phyloP scores from a whole-genome alignment of 2,888 invertebrate genomes.

The Drosophila bunnanda region DNA sequence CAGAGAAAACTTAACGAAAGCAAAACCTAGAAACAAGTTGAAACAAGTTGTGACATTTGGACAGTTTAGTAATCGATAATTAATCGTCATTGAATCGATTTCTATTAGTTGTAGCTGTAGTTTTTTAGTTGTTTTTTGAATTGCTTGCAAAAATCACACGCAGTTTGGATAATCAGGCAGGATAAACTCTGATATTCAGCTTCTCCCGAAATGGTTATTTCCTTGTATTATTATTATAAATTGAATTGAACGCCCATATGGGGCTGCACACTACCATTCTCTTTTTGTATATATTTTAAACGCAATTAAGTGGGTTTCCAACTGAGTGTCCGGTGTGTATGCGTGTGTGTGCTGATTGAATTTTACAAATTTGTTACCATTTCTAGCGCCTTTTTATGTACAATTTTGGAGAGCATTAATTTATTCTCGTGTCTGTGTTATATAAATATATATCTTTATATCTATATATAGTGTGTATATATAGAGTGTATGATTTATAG shows the following conservation, averaged over 20 bases:
- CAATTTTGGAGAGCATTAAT: slow-evolving; percentile 39
- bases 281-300: slow-evolving; percentile 1
- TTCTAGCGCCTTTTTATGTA: slow-evolving; percentile 26
- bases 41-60: slow-evolving; percentile 73
- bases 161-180: slow-evolving; percentile 26
- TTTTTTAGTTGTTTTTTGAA: slow-evolving; percentile 17
- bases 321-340: slow-evolving; percentile 20
- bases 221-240: neutral
- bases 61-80: slow-evolving; percentile 45
- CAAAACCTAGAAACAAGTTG: slow-evolving; percentile 35
- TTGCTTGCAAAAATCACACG: slow-evolving; percentile 26
- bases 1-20: slow-evolving; percentile 67
- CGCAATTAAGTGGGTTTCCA: slow-evolving; percentile 7
- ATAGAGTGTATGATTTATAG: slow-evolving; percentile 29
- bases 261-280: slow-evolving; percentile 10
- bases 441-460: slow-evolving; percentile 13
- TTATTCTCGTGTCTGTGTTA: slow-evolving; percentile 6
- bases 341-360: slow-evolving; percentile 10
- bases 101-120: neutral
- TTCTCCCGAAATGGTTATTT: neutral
- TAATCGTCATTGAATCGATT: slow-evolving; percentile 2
- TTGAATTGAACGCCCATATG: slow-evolving; percentile 14
- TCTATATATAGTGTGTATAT: slow-evolving; percentile 10
- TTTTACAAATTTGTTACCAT: slow-evolving; percentile 26
- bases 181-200: slow-evolving; percentile 15